phyloP scores from a whole-genome alignment of 2,888 invertebrate genomes.

The Dynastes maya region DNA sequence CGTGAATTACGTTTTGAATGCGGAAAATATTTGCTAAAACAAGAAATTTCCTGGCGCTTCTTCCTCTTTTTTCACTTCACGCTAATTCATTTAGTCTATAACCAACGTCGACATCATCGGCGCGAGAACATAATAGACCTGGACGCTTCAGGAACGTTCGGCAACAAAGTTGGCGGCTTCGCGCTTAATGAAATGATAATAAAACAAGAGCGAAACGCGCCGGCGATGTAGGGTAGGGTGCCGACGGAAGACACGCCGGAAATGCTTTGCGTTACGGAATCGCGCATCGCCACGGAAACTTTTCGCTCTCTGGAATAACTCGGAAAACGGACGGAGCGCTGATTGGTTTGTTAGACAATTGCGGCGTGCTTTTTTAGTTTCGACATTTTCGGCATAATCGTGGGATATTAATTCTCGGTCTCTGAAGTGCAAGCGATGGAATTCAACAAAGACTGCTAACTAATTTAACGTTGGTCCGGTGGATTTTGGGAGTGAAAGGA shows the following conservation, averaged over 20 bases:
- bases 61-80: not conserved
- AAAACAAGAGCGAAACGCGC: conserved; percentile 30
- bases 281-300: not conserved
- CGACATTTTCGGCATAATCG: conserved; percentile 41
- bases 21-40: conserved; percentile 26
- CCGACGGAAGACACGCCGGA: not conserved
- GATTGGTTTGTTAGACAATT: conserved; percentile 43
- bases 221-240: not conserved
- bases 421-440: not conserved
- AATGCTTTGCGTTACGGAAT: too few relatives aligned
- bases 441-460: not conserved
- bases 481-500: too few relatives aligned
- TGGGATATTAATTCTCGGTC: conserved; percentile 30
- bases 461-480: too few relatives aligned
- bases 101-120: conserved; percentile 20
- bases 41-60: conserved; percentile 21
- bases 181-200: conserved; percentile 41
- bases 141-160: conserved; percentile 28
- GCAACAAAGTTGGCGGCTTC: conserved; percentile 18
- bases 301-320: too few relatives aligned
- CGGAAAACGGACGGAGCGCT: not conserved
- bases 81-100: conserved; percentile 37
- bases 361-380: conserved; percentile 32
- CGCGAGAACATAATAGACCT: conserved; percentile 26
- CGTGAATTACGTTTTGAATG: conserved; percentile 18